Evolutionary conservation across 2,113 vertebrate genomes (phyloP).

Genomic region (Sinocyclocheilus maitianheensis): DNA sequence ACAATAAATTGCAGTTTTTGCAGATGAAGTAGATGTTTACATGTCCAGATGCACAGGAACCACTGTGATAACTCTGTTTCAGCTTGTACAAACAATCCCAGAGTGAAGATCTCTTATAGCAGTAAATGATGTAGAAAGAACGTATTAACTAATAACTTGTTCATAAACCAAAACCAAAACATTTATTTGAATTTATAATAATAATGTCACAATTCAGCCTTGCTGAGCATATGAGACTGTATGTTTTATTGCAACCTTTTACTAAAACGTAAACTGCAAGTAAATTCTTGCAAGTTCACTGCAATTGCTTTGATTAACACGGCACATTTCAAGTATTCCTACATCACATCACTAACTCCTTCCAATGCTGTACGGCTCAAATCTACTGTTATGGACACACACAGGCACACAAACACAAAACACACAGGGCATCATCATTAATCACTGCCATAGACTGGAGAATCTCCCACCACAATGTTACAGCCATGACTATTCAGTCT

Average conservation of each 20-base stretch:
- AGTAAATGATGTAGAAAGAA: not conserved
- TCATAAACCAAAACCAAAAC: not conserved
- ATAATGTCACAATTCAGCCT: too few relatives aligned
- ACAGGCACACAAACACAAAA: constrained; percentile 39
- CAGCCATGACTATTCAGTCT: constrained; percentile 14
- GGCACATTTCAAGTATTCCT: not conserved
- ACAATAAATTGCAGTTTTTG: not conserved
- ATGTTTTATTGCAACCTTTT: not conserved
- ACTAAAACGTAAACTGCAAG: not conserved
- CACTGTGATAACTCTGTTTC: too few relatives aligned
- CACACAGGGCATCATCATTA: constrained; percentile 24
- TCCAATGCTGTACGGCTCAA: not conserved
- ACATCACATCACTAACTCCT: not conserved
- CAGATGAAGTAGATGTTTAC: not conserved
- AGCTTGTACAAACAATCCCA: too few relatives aligned
- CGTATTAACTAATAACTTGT: not conserved
- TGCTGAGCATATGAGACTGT: too few relatives aligned
- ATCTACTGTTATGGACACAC: constrained; percentile 8
- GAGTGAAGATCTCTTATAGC: too few relatives aligned
- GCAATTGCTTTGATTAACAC: not conserved
- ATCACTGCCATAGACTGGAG: constrained; percentile 11
- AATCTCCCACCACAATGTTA: constrained; percentile 1
- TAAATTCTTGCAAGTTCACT: not conserved
- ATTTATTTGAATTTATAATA: too few relatives aligned
- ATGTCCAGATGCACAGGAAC: not conserved